These are phyloP conservation scores for Subacronicta megacephala DNA, from an alignment of 2,888 invertebrate species.

Conservation along the genomic window DNA sequence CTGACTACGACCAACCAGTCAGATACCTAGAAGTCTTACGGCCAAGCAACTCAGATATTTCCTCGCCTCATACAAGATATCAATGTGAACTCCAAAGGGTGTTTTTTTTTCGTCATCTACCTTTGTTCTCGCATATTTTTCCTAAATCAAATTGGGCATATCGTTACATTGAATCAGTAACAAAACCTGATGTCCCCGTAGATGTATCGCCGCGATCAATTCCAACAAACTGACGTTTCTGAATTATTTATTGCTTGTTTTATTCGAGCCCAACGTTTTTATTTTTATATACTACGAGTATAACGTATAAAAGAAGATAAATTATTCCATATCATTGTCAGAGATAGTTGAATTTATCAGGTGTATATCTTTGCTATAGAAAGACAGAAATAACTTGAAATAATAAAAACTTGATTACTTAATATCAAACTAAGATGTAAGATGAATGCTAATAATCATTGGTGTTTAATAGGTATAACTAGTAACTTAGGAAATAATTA, in stretches of 20 bases:
- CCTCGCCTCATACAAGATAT: too few relatives aligned
- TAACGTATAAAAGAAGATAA: slow-evolving; percentile 9
- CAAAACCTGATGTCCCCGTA: slow-evolving; percentile 20
- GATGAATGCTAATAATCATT: too few relatives aligned
- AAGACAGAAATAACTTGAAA: not conserved
- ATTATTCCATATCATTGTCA: not conserved
- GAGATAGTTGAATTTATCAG: slow-evolving; percentile 1
- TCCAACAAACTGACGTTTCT: slow-evolving; percentile 33
- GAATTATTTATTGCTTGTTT: slow-evolving; percentile 46
- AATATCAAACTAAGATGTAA: too few relatives aligned
- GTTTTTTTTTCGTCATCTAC: rapidly evolving
- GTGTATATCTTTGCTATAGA: not conserved
- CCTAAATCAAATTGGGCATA: slow-evolving; percentile 22
- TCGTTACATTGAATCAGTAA: slow-evolving; percentile 30
- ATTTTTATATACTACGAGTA: slow-evolving; percentile 23
- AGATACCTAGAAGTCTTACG: too few relatives aligned
- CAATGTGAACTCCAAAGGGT: too few relatives aligned
- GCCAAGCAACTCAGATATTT: too few relatives aligned
- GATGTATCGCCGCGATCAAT: slow-evolving; percentile 39
- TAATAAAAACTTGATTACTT: too few relatives aligned
- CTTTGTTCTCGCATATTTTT: not conserved
- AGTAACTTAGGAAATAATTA: too few relatives aligned
- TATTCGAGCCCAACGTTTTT: slow-evolving; percentile 27
- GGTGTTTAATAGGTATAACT: too few relatives aligned
- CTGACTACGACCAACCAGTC: too few relatives aligned